phyloP scores from a whole-genome alignment of 2,888 invertebrate genomes.

The Abrostola triplasia region DNA sequence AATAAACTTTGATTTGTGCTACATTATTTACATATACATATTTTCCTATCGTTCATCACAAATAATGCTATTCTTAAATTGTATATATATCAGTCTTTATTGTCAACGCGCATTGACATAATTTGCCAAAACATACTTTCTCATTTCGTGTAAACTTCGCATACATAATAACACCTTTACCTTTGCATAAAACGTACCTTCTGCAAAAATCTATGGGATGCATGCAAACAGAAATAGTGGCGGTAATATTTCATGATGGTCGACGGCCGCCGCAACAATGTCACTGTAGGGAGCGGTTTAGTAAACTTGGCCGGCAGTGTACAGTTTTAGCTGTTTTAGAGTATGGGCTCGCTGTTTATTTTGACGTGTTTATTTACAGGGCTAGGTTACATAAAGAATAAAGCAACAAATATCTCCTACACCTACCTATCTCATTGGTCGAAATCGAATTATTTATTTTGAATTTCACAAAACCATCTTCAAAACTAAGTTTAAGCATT shows the following conservation, averaged over 20 bases:
- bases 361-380: neutral
- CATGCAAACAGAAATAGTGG: neutral
- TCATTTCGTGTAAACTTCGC: neutral
- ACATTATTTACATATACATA: no score
- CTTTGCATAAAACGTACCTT: neutral
- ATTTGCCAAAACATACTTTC: no score
- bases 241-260: neutral
- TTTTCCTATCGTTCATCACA: no score
- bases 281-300: constrained; percentile 2
- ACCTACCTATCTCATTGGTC: no score
- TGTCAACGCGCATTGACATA: no score
- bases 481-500: no score
- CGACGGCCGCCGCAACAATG: neutral
- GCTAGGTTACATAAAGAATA: neutral
- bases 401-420: no score
- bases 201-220: neutral
- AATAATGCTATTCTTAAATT: no score
- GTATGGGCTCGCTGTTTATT: neutral
- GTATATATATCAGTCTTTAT: no score
- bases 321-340: neutral
- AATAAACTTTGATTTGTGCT: no score
- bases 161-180: neutral
- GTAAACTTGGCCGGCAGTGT: constrained; percentile 3
- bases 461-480: no score
- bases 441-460: no score